These are phyloP conservation scores for Prunella himalayana DNA, from an alignment of 2,113 vertebrate species.

Conservation along the genomic window DNA sequence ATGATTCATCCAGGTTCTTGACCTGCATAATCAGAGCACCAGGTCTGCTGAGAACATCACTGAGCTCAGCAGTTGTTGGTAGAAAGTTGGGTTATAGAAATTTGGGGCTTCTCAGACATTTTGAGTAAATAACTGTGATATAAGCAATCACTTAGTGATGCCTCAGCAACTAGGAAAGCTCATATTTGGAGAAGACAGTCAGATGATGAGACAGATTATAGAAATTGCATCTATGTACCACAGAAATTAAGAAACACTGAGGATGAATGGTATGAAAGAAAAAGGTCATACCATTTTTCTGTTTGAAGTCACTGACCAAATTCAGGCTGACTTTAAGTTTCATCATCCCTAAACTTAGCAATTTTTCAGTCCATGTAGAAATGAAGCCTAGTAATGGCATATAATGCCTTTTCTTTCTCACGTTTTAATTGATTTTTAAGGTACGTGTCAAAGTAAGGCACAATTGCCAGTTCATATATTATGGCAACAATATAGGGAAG, in stretches of 20 bases:
- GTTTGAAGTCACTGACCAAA: neutral
- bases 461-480: slow-evolving; percentile 40
- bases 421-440: slow-evolving; percentile 54
- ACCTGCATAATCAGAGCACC: neutral
- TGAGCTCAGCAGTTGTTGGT: neutral
- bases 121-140: neutral
- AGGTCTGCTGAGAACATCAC: neutral
- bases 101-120: neutral
- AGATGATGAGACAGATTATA: neutral
- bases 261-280: rapidly evolving
- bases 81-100: neutral
- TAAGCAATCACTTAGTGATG: neutral
- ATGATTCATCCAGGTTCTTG: neutral
- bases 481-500: slow-evolving; percentile 40
- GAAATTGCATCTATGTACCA: neutral
- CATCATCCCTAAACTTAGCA: neutral
- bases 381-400: neutral
- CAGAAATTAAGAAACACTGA: neutral
- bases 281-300: neutral
- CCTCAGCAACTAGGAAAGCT: neutral
- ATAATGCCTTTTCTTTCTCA: neutral
- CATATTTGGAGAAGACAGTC: neutral
- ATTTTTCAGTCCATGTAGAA: neutral
- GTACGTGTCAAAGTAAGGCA: slow-evolving; percentile 7
- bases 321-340: neutral